Base-by-base conservation (phyloP, 2,888 invertebrate species). In the Drosophila meridiana region DNA sequence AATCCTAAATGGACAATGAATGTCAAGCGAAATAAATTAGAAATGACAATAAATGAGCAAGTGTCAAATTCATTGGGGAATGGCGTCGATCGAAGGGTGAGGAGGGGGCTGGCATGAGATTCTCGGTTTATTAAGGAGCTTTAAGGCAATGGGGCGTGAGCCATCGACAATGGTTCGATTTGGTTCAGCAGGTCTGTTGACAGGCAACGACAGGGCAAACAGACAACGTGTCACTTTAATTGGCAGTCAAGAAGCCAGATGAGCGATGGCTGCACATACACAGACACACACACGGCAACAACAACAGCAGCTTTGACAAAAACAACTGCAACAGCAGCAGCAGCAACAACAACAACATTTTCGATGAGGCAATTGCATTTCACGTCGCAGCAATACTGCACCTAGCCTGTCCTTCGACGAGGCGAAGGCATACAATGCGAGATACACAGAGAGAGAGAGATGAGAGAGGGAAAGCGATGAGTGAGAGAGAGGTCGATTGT, bases 11-110 rank as follows among this genome's bases (percentile, higher is more conserved):
- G 83, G 83, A 87, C 87, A 87, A 89, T 87, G 89, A 89, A 80
- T 89, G 87, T 87, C 87, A 87, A 73, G 72, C 76, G 73, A 87
- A 85, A 87, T 87, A 87, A 89, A 89, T 87, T 87, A 87, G 83
- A 82, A 87, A 87, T 82, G 87, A 85, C 89, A 89, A 87, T 85
- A 87, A 87, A 87, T 89, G 87, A 88, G 84, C 85, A 83, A 87
- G 73, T 83, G 89, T 72, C 76, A 65, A 43, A 61, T 68, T 60
- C 73, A 66, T 47, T 56, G 55, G 61, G 52, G 68, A 69, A 30
- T 45, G 42, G 59, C 36, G 2, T 30, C 40, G 52, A 13, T 20
- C 1, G 20, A 32, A 9, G 58, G 4, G 20, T 20, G 9, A 52
- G 26, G 32, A 8, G 30, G 7, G 28, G 53, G 5, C n/a, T 20